Conservation (phyloP, 2,888 invertebrate genomes). For the Drosophila limbata region DNA sequence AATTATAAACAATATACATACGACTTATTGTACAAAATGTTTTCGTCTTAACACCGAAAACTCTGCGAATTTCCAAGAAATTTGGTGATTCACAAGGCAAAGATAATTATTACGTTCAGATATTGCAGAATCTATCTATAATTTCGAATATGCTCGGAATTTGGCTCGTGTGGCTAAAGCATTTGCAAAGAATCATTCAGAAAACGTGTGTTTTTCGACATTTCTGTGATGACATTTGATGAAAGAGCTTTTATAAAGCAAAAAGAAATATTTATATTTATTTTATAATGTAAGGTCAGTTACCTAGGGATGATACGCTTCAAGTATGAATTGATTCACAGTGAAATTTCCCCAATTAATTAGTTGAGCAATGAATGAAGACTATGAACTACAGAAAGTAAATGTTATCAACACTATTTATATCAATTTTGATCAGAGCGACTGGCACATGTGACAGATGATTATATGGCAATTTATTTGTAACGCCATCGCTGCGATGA, state of each 20-base stretch:
- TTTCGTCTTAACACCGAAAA: conserved; percentile 29
- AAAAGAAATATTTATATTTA: background rate
- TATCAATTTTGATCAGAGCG: conserved; percentile 14
- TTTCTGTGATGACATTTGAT: conserved; percentile 16
- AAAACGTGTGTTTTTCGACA: conserved; percentile 44
- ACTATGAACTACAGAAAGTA: background rate
- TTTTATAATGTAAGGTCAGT: conserved; percentile 40
- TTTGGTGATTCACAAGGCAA: conserved; percentile 44
- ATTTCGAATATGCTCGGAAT: conserved; percentile 48
- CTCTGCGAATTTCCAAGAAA: conserved; percentile 63
- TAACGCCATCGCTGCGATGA: conserved; percentile 20
- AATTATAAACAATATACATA: conserved; percentile 51
- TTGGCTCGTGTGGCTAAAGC: conserved; percentile 47
- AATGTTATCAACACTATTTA: conserved; percentile 10
- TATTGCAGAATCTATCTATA: conserved; percentile 26
- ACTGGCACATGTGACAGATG: conserved; percentile 32
- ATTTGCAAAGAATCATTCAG: conserved; percentile 46
- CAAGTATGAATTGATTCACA: background rate
- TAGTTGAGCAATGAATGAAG: background rate
- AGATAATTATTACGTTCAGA: conserved; percentile 36
- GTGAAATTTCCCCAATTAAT: conserved; percentile 8
- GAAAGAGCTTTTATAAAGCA: conserved; percentile 13
- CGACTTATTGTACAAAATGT: conserved; percentile 34
- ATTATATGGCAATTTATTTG: conserved; percentile 53
- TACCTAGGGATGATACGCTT: conserved; percentile 15